These are phyloP conservation scores for Crocodylus rhombifer DNA, from an alignment of 2,797 vertebrate species.

Conservation along the genomic window DNA sequence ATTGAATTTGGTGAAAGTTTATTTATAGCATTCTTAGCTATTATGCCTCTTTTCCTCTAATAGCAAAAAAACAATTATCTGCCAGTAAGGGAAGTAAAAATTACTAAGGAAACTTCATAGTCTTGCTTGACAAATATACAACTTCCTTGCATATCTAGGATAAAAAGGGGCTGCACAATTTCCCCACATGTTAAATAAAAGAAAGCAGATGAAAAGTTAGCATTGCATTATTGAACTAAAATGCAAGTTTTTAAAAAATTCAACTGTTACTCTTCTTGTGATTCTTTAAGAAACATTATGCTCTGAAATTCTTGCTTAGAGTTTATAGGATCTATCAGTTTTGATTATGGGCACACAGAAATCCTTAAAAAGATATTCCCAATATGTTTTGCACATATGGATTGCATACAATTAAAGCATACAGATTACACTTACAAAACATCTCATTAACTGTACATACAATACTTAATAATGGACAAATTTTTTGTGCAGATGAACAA, in stretches of 20 bases:
- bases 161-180: not conserved
- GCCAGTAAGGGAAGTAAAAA: constrained; percentile 25
- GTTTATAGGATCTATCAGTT: not conserved
- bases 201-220: constrained; percentile 16
- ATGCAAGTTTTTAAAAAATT: not conserved
- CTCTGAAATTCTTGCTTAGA: not conserved
- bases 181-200: not conserved
- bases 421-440: not conserved
- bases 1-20: constrained; percentile 13
- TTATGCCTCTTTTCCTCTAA: constrained; percentile 3
- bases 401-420: not conserved
- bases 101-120: not conserved
- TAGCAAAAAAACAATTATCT: constrained; percentile 3
- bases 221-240: not conserved
- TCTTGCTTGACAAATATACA: constrained; percentile 5
- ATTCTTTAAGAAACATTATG: not conserved
- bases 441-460: not conserved
- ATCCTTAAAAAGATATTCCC: not conserved
- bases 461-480: not conserved
- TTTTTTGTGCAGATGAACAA: not conserved
- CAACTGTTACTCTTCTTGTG: not conserved
- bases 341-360: not conserved
- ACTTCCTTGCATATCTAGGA: not conserved
- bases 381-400: not conserved
- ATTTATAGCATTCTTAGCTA: not conserved